These are phyloP conservation scores for Baryphthengus martii DNA, from an alignment of 2,113 vertebrate genomes.

Conservation along the genomic window DNA sequence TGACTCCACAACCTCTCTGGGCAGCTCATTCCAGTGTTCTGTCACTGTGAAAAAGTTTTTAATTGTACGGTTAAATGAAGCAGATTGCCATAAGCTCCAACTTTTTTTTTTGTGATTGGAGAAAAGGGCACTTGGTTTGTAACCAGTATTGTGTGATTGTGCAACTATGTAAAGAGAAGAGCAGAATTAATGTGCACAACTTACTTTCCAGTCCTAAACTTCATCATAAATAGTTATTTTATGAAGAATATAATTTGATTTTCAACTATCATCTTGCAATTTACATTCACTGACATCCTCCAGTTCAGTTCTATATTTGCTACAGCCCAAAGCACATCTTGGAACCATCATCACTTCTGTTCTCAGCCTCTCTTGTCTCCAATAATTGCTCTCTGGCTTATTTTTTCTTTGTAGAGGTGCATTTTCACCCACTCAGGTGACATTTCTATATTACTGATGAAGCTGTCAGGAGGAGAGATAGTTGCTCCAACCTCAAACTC, in stretches of 20 bases:
- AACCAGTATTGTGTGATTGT: rapidly evolving
- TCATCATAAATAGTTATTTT: not conserved
- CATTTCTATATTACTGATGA: not conserved
- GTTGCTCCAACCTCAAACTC: not conserved
- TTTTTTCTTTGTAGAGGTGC: not conserved
- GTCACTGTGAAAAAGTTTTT: too few relatives aligned
- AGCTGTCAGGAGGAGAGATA: not conserved
- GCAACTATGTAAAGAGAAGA: not conserved
- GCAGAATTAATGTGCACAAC: not conserved
- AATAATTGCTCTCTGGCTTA: not conserved
- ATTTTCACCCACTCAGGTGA: not conserved
- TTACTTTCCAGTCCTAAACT: not conserved
- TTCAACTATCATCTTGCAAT: not conserved
- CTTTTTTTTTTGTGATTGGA: not conserved
- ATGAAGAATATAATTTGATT: not conserved
- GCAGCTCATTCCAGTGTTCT: too few relatives aligned
- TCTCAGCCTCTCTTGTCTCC: not conserved
- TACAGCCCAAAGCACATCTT: not conserved
- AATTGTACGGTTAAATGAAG: not conserved
- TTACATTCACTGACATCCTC: not conserved
- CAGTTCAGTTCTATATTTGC: not conserved
- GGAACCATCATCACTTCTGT: not conserved
- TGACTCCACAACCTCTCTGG: too few relatives aligned
- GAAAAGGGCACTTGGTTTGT: not conserved
- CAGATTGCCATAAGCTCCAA: not conserved